phyloP scores from a whole-genome alignment of 1,140 invertebrate genomes.

The Leptestheria dahalacensis region DNA sequence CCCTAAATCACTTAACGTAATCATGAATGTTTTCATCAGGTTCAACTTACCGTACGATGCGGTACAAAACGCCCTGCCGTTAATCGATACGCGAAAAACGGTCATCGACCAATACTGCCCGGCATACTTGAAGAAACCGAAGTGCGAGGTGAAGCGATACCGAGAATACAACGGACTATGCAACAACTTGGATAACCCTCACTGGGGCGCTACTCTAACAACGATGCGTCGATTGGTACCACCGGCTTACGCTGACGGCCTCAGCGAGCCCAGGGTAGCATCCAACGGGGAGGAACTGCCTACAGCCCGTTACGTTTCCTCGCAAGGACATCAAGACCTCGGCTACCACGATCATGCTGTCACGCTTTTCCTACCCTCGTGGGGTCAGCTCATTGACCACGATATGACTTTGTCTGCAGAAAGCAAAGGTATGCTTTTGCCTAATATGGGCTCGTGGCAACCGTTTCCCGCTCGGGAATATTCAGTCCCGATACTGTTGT shows the following conservation, averaged over 20 bases:
- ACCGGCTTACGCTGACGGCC: slow-evolving; percentile 42
- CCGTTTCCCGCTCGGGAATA: too few relatives aligned
- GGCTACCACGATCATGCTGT: slow-evolving; percentile 32
- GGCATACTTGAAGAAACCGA: slow-evolving; percentile 27
- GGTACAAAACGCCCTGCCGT: slow-evolving; percentile 27
- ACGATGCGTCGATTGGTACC: slow-evolving; percentile 39
- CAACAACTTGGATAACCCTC: slow-evolving; percentile 34
- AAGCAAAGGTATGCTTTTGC: slow-evolving; percentile 36
- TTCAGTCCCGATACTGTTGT: too few relatives aligned
- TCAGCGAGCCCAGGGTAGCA: slow-evolving; percentile 10
- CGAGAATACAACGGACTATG: slow-evolving; percentile 33
- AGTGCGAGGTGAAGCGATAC: slow-evolving; percentile 28
- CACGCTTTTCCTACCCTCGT: slow-evolving; percentile 34
- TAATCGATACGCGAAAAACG: slow-evolving; percentile 29
- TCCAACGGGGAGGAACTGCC: slow-evolving; percentile 25
- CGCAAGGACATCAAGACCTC: slow-evolving; percentile 32
- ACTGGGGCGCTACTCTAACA: slow-evolving; percentile 29
- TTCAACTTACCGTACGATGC: slow-evolving; percentile 27
- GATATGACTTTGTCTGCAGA: slow-evolving; percentile 37
- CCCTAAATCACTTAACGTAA: not conserved
- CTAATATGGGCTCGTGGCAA: too few relatives aligned
- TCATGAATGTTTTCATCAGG: slow-evolving; percentile 16
- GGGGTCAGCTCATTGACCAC: slow-evolving; percentile 38
- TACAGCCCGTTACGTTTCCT: slow-evolving; percentile 31
- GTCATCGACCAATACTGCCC: slow-evolving; percentile 29